Base-by-base conservation (phyloP, 1,140 invertebrate species). In the Penaeus indicus region DNA sequence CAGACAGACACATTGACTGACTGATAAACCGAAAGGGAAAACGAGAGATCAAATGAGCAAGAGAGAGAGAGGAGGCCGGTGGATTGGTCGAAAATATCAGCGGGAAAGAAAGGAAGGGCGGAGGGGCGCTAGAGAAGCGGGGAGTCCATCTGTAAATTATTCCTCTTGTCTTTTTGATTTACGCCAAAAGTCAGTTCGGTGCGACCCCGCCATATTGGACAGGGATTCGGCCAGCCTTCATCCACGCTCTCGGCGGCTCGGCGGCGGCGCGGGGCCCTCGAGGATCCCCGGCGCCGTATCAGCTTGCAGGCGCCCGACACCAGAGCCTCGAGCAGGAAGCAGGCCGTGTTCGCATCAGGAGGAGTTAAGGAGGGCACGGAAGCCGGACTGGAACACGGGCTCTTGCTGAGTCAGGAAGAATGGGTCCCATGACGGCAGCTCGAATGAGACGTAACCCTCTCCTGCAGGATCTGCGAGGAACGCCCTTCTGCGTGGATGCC, bases 131-230 rank as follows among this genome's bases (percentile, higher is more conserved):
- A 72, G n/a, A 72, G 67, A n/a, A 72, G 75, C 21, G 8, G 47
- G 47, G 75, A 78, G 75, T 38, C 38, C 63, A 72, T 60, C 32
- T 54, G 63, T 84, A 84, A 54, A 84, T 84, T 47, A 84, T 84
- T 84, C 82, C 64, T 84, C 82, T 84, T 69, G 82, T 84, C 82
- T 64, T 38, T 84, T 84, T 84, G 62, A 84, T 84, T 84, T 84
- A 84, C 82, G 32, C 63, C 63, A 84, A 84, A 84, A 69, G 82
- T 25, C 63, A 38, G 63, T 32, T 69, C 22, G 22, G 42, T 27
- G 11, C 32, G 32, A 84, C 82, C 63, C 27, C 62, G 82, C 82
- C 63, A 63, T 63, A 82, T 22, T 11, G 80, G 19, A 82, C 54
- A 22, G 27, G n/a, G 38, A 13, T 21, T 38, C 19, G 1, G 25